Evolutionary conservation across 2,113 vertebrate genomes (phyloP).

Genomic region (Nycticorax nycticorax): DNA sequence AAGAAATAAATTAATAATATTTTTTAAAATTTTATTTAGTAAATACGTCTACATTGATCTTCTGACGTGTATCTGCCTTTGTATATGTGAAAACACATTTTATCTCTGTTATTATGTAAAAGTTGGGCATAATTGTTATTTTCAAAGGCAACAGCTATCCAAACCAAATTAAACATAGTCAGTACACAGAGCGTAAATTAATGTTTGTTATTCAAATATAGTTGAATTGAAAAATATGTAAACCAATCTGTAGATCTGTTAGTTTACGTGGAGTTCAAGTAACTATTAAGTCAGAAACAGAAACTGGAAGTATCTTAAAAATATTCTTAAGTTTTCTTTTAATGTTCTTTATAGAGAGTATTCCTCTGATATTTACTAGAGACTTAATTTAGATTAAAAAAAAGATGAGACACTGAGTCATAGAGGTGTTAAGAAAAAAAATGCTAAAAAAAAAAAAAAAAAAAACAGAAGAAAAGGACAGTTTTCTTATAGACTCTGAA

Average conservation of each 20-base stretch:
- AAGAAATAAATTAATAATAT: neutral
- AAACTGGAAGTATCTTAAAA: neutral
- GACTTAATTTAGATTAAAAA: neutral
- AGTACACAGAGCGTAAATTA: neutral
- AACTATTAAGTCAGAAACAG: neutral
- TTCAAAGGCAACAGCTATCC: neutral
- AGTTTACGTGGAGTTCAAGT: neutral
- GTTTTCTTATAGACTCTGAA: neutral
- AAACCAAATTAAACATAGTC: neutral
- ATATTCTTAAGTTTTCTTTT: neutral
- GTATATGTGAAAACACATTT: neutral
- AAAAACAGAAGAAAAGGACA: accelerated
- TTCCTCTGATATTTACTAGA: neutral
- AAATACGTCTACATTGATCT: neutral
- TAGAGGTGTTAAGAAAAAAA: neutral
- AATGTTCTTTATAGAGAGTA: neutral
- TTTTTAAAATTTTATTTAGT: neutral
- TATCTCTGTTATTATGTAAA: neutral
- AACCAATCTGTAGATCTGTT: neutral
- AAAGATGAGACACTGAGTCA: neutral
- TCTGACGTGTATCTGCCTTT: neutral
- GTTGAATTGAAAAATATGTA: neutral
- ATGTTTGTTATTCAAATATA: neutral
- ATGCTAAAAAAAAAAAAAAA: neutral
- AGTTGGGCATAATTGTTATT: neutral